A percentile compares a stretch with the other conserved stretches of the same genome.
These are phyloP conservation scores for Drosophila miranda DNA, from an alignment of 1,140 invertebrate genomes.

Conservation along the genomic window DNA sequence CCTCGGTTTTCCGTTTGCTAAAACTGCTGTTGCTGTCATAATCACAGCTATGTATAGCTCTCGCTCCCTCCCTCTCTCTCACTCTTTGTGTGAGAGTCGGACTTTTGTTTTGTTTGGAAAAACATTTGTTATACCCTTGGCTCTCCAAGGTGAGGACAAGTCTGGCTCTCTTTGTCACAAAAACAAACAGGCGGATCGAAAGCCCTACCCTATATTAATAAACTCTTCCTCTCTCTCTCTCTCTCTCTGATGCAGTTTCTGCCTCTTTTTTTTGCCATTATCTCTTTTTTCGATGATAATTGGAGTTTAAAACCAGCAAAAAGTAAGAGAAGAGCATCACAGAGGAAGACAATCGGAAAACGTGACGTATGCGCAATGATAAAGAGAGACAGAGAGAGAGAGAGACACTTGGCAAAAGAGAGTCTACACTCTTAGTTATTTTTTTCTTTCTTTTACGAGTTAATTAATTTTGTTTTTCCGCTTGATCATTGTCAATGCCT, in stretches of 20 bases:
- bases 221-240: no score
- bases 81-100: not conserved
- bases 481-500: constrained; percentile 58
- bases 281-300: no score
- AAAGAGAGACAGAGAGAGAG: not conserved
- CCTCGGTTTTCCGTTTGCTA: not conserved
- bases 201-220: no score
- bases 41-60: constrained; percentile 14
- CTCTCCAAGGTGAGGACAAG: no score
- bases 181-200: no score
- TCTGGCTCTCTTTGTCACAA: no score
- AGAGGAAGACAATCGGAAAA: constrained; percentile 3
- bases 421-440: constrained; percentile 7
- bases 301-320: no score
- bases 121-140: constrained; percentile 34
- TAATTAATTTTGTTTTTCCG: constrained; percentile 60
- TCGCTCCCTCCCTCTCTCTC: constrained; percentile 1
- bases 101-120: constrained; percentile 20
- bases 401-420: not conserved
- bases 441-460: constrained; percentile 22
- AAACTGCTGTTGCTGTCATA: constrained; percentile 13
- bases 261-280: no score
- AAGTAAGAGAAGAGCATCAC: no score
- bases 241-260: no score
- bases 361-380: constrained; percentile 57